A percentile compares a stretch with the other conserved stretches of the same genome.
Conservation (phyloP, 2,888 invertebrate genomes). For the Chrysolina haemoptera region DNA sequence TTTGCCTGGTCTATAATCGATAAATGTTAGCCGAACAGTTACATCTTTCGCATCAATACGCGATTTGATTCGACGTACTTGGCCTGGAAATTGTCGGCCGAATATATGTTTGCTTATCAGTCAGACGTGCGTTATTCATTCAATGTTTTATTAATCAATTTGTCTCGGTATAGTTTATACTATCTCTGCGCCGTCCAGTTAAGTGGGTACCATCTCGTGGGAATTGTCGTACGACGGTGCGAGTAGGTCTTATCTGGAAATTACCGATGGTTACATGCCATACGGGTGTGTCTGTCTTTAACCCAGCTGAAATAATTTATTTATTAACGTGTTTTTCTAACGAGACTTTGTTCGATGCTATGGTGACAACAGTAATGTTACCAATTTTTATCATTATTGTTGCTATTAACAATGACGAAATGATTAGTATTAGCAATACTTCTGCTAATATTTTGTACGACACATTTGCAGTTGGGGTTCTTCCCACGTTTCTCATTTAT, state of each 20-base stretch:
- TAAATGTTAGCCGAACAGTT: not conserved
- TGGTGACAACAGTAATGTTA: not conserved
- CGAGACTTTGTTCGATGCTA: not conserved
- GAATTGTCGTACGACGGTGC: not conserved
- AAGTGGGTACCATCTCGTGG: slow-evolving; percentile 11
- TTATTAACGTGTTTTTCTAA: not conserved
- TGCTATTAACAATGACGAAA: too few relatives aligned
- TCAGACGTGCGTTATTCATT: slow-evolving; percentile 3
- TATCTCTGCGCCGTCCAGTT: not conserved
- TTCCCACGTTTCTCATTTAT: too few relatives aligned
- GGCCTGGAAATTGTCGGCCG: not conserved
- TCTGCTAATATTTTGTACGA: too few relatives aligned
- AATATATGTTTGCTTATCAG: slow-evolving; percentile 13
- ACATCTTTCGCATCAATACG: not conserved
- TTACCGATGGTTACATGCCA: not conserved
- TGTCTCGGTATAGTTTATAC: not conserved
- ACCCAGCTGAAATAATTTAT: not conserved
- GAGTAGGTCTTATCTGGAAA: not conserved
- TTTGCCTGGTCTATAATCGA: not conserved
- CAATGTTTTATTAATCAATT: slow-evolving; percentile 19
- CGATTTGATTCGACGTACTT: not conserved
- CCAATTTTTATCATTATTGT: too few relatives aligned
- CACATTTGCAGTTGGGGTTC: too few relatives aligned
- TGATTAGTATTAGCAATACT: too few relatives aligned
- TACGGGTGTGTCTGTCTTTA: slow-evolving; percentile 1